These are phyloP conservation scores for Hirudo medicinalis DNA, from an alignment of 1,140 invertebrate genomes.

Conservation along the genomic window DNA sequence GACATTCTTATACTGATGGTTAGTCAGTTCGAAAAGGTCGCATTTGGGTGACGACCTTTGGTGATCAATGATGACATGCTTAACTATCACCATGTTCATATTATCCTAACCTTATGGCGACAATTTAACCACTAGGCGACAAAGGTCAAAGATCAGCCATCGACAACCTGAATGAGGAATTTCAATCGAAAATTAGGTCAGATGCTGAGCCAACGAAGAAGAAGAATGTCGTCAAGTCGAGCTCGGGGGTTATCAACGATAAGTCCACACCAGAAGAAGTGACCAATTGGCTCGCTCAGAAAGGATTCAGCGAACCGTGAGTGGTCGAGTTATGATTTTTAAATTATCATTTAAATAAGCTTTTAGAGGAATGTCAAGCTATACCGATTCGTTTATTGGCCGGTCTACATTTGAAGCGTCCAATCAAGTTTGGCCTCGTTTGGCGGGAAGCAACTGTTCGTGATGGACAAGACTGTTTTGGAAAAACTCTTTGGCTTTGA, in stretches of 20 bases:
- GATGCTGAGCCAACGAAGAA: not conserved
- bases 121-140: not conserved
- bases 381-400: not conserved
- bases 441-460: conserved; percentile 1
- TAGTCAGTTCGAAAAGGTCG: too few relatives aligned
- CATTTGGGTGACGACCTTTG: too few relatives aligned
- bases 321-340: not conserved
- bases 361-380: not conserved
- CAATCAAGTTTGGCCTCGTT: conserved; percentile 9
- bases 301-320: conserved; percentile 2
- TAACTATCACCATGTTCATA: too few relatives aligned
- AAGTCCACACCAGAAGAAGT: conserved; percentile 2
- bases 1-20: too few relatives aligned
- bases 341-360: not conserved
- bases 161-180: not conserved
- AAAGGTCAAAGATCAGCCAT: not conserved
- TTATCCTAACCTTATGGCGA: too few relatives aligned
- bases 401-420: not conserved
- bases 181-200: not conserved
- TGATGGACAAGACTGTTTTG: conserved; percentile 4
- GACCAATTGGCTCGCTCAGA: not conserved
- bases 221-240: not conserved
- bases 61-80: too few relatives aligned
- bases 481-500: not conserved
- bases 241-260: not conserved